Percentiles rank a stretch among this genome's conserved stretches.
Evolutionary conservation across 2,113 vertebrate genomes (phyloP).

Genomic region (Mionectes macconnelli): DNA sequence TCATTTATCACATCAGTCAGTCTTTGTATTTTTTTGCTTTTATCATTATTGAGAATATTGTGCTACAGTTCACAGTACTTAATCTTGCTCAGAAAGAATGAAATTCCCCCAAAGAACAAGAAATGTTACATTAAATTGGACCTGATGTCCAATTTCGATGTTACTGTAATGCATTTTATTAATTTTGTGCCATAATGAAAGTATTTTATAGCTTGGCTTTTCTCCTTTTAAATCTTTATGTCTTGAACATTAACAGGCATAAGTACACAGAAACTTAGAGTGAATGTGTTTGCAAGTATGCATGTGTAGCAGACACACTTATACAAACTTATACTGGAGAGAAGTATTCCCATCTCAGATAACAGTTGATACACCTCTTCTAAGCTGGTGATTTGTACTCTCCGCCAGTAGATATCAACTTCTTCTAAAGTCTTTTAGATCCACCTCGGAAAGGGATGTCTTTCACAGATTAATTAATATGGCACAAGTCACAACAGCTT

Average conservation of each 20-base stretch:
- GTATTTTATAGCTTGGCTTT: background rate
- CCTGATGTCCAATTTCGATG: background rate
- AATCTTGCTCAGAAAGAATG: background rate
- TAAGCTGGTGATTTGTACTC: background rate
- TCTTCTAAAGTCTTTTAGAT: background rate
- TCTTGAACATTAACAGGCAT: background rate
- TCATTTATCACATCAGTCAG: background rate
- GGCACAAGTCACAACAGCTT: background rate
- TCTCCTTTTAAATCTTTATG: background rate
- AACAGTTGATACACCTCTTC: background rate
- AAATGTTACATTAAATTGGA: background rate
- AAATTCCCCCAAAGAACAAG: background rate
- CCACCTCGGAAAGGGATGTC: background rate
- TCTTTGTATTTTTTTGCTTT: background rate
- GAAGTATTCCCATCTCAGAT: background rate
- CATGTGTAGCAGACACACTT: background rate
- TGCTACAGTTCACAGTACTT: background rate
- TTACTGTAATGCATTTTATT: background rate
- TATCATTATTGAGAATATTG: background rate
- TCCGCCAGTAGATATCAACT: background rate
- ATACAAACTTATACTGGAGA: background rate
- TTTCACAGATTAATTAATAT: background rate
- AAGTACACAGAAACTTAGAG: background rate
- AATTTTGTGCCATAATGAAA: background rate
- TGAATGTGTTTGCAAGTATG: background rate